Evolutionary conservation across 2,888 invertebrate species (phyloP), one percentile per base, ranked within the genome.

Genomic region (Phlogophora meticulosa): DNA sequence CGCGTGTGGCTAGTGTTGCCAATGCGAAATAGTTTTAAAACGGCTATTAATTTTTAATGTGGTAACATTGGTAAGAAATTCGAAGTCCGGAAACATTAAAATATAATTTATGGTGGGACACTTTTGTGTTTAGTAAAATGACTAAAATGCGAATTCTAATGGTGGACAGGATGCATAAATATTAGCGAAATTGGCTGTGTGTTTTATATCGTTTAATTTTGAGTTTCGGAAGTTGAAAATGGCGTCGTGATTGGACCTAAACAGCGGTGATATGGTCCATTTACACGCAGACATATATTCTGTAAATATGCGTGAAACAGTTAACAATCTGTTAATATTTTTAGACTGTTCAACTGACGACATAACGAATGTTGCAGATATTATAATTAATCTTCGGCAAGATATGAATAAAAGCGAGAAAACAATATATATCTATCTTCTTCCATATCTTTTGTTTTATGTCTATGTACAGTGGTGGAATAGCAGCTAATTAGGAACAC

Each of bases 11-110:
- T 76, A 85, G 89, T 88, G 91, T 90, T 92, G 91, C 91, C 91
- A 92, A 85, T 94, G 94, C 95, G 87, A 95, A 95, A 95, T 93
- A 93, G 92, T 93, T 93, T 92, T 90, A 92, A 92, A 92, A 90
- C 88, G 77, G 86, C 91, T 90, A 93, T 94, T 92, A 93, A 93
- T 93, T 94, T 92, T 93, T 93, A 91, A 93, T 91, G 91, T 90
- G 90, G 91, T 89, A 92, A 92, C 92, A 92, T 90, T 85, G 91
- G 89, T 90, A 88, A 88, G 92, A 88, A 89, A 90, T 91, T 86
- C 85, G 85, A 87, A 86, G 91, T 90, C 93, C 93, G 95, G 95
- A 94, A 94, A 94, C 93, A 95, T 94, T 94, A 95, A 94, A 91
- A 85, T 87, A 90, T 93, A 91, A 94, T 95, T 94, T 95, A 95